Conservation (phyloP, 2,797 vertebrate species). For the Peromyscus attwateri region DNA sequence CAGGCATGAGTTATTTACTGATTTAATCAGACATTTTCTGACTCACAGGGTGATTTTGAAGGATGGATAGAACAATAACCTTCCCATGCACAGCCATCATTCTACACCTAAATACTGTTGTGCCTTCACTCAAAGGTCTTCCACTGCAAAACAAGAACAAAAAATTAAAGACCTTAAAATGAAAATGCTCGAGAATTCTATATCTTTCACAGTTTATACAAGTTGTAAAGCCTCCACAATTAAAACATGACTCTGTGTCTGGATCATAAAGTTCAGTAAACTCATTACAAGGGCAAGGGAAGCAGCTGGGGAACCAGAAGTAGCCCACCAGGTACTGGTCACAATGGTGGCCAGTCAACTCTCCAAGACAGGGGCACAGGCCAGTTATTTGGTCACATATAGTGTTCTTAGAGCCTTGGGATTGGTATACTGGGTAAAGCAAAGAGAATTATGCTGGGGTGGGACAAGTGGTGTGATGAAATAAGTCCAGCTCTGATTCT, state of each 20-base stretch:
- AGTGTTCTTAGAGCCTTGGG: constrained; percentile 87
- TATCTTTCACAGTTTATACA: constrained; percentile 92
- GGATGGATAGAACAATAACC: too few species aligned
- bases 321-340: constrained; percentile 89
- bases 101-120: too few species aligned
- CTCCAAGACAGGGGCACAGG: constrained; percentile 90
- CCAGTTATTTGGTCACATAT: constrained; percentile 92
- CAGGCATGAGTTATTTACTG: too few species aligned
- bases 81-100: too few species aligned
- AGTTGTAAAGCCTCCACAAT: constrained; percentile 88
- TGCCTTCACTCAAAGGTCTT: too few species aligned
- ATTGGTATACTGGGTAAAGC: constrained; percentile 89
- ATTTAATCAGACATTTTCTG: too few species aligned
- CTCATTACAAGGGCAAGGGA: constrained; percentile 90
- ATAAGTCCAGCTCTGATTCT: background rate
- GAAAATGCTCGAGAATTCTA: background rate
- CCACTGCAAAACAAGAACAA: too few species aligned
- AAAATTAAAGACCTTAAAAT: background rate
- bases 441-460: constrained; percentile 24
- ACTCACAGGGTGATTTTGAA: too few species aligned
- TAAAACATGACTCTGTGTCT: constrained; percentile 88
- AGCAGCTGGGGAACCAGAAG: constrained; percentile 93
- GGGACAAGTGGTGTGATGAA: too few species aligned
- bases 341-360: constrained; percentile 88
- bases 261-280: constrained; percentile 90